These are phyloP conservation scores for Tinea pellionella DNA, from an alignment of 2,888 invertebrate species.

Conservation along the genomic window DNA sequence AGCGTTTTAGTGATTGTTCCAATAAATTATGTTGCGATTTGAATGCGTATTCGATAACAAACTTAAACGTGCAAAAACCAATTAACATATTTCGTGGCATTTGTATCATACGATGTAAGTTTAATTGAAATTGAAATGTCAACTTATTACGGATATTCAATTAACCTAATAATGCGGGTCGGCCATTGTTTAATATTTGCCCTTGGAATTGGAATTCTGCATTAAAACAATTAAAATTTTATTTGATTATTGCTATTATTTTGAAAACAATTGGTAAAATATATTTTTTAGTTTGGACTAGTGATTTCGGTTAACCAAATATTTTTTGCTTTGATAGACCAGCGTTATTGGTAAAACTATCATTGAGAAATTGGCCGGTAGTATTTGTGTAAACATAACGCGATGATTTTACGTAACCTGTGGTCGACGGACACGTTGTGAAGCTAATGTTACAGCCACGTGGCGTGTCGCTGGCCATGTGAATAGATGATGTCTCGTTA, in stretches of 20 bases:
- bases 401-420: neutral
- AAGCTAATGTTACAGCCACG: neutral
- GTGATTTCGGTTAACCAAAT: too few relatives aligned
- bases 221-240: neutral
- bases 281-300: too few relatives aligned
- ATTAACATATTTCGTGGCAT: neutral
- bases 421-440: constrained; percentile 1
- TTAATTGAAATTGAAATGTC: neutral
- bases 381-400: constrained; percentile 28
- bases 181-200: constrained; percentile 28
- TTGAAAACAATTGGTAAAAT: too few relatives aligned
- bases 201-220: constrained; percentile 18
- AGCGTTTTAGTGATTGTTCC: neutral
- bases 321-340: too few relatives aligned
- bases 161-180: constrained; percentile 25
- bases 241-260: too few relatives aligned
- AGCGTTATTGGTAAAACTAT: too few relatives aligned
- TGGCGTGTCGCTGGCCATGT: neutral
- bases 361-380: constrained; percentile 19
- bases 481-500: too few relatives aligned
- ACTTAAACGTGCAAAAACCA: neutral
- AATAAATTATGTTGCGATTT: too few relatives aligned
- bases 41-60: too few relatives aligned
- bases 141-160: neutral
- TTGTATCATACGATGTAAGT: neutral